Evolutionary conservation across 2,797 vertebrate genomes (phyloP).

Genomic region (Champsocephalus gunnari): DNA sequence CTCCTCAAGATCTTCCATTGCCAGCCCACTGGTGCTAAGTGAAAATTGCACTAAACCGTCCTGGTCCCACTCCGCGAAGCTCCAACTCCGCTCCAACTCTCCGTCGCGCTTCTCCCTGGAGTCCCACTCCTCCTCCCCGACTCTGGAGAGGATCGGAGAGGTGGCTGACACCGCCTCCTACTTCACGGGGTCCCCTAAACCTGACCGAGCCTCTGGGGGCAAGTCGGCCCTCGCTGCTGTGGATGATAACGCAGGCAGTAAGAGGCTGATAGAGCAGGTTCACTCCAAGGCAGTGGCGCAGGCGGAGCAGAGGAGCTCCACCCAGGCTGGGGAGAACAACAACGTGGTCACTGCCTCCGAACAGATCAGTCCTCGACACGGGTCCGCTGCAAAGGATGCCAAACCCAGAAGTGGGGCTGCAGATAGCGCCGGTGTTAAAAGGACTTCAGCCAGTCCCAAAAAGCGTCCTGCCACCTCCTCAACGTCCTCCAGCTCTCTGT

Average conservation of each 20-base stretch:
- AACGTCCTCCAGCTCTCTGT: constrained; percentile 87
- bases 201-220: constrained; percentile 83
- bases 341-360: constrained; percentile 88
- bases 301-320: constrained; percentile 79
- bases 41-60: constrained; percentile 93
- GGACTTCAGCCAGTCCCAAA: constrained; percentile 83
- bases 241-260: constrained; percentile 82
- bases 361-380: constrained; percentile 85
- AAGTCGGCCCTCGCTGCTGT: constrained; percentile 82
- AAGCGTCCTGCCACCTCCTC: constrained; percentile 87
- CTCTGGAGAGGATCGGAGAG: constrained; percentile 93
- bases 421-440: constrained; percentile 81
- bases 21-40: constrained; percentile 92
- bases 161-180: constrained; percentile 89
- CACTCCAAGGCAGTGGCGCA: constrained; percentile 81
- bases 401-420: constrained; percentile 78
- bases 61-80: constrained; percentile 94
- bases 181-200: constrained; percentile 86
- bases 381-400: constrained; percentile 87
- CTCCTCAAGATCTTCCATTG: constrained; percentile 93
- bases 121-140: constrained; percentile 92
- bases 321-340: constrained; percentile 90
- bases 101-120: constrained; percentile 95
- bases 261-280: constrained; percentile 84
- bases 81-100: constrained; percentile 94